phyloP scores from a whole-genome alignment of 2,888 invertebrate species.

The Epinotia nisella region DNA sequence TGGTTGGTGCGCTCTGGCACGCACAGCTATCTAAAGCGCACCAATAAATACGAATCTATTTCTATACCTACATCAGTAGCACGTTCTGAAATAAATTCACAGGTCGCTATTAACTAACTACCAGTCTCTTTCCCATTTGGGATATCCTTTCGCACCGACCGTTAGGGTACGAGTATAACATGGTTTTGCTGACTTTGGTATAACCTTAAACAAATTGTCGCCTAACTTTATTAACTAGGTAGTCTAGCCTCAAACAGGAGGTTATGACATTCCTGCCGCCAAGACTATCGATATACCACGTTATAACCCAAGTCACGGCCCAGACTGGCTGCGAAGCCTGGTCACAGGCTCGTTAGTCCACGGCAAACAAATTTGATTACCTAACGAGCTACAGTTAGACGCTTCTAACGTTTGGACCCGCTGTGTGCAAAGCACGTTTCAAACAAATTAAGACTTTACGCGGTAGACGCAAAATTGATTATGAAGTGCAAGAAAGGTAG shows the following conservation, averaged over 20 bases:
- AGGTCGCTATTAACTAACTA: neutral
- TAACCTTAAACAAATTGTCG: neutral
- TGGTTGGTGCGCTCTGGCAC: neutral
- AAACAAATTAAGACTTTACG: constrained; percentile 33
- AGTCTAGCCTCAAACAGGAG: neutral
- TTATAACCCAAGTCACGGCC: constrained; percentile 68
- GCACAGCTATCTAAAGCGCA: neutral
- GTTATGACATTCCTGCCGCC: constrained; percentile 38
- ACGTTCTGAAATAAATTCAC: neutral
- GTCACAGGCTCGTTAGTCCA: constrained; percentile 72
- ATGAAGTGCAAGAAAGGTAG: neutral
- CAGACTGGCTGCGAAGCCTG: constrained; percentile 51
- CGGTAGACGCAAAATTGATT: constrained; percentile 27
- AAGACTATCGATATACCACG: constrained; percentile 53
- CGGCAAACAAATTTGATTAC: constrained; percentile 80
- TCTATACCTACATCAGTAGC: neutral
- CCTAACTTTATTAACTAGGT: neutral
- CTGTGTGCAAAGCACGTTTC: constrained; percentile 32
- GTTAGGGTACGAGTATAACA: too few relatives aligned
- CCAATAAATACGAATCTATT: neutral
- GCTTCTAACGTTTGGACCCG: constrained; percentile 44
- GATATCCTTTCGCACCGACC: neutral
- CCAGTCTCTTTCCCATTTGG: neutral
- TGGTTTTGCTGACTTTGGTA: neutral
- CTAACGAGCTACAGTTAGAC: constrained; percentile 67